Percentiles rank a stretch among this genome's conserved stretches.
These are phyloP conservation scores for Ceratina calcarata DNA, from an alignment of 1,140 invertebrate species.

Conservation along the genomic window DNA sequence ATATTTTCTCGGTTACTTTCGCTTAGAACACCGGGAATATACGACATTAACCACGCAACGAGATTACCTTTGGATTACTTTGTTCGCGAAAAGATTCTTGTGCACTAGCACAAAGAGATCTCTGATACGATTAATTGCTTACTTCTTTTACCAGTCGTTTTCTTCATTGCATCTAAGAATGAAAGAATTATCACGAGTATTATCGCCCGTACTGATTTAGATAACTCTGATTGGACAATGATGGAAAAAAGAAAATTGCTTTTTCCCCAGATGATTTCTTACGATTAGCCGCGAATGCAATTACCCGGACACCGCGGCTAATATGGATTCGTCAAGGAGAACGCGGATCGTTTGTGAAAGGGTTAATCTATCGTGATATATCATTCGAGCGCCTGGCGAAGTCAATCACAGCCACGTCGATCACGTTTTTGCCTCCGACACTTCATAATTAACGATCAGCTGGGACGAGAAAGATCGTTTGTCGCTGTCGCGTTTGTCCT, in stretches of 20 bases:
- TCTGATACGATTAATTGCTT: no score
- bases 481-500: not conserved
- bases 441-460: not conserved
- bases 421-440: not conserved
- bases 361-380: constrained; percentile 46
- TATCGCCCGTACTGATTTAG: not conserved
- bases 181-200: no score
- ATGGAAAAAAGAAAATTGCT: not conserved
- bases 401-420: constrained; percentile 23
- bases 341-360: constrained; percentile 35
- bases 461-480: no score
- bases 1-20: not conserved
- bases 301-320: not conserved
- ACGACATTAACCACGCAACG: not conserved
- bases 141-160: no score
- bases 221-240: constrained; percentile 1
- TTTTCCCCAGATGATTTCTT: constrained; percentile 7
- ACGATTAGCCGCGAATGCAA: not conserved
- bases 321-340: constrained; percentile 38
- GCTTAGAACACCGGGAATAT: no score
- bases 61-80: no score
- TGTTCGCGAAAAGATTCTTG: no score
- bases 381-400: constrained; percentile 31
- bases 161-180: no score
- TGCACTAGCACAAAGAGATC: no score